phyloP scores from a whole-genome alignment of 1,140 invertebrate genomes.

The Heliothis virescens region DNA sequence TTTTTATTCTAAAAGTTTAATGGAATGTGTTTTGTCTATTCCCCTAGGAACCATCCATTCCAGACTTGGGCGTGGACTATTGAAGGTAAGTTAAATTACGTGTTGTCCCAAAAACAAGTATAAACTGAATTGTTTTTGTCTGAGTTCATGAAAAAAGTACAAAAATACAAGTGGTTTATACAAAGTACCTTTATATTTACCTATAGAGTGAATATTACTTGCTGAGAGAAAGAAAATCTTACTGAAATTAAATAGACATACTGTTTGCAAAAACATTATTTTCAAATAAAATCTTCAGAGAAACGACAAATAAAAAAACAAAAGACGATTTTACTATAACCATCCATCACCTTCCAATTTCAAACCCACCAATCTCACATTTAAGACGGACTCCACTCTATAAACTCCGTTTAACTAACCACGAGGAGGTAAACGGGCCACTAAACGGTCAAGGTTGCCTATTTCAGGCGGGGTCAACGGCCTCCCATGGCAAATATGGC shows the following conservation, averaged over 20 bases:
- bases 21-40: not conserved
- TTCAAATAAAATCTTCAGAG: no score
- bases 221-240: no score
- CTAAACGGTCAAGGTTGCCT: slow-evolving; percentile 75
- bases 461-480: slow-evolving; percentile 74
- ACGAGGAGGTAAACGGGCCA: slow-evolving; percentile 55
- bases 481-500: slow-evolving; percentile 58
- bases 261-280: no score
- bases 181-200: no score
- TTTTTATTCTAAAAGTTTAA: slow-evolving; percentile 3
- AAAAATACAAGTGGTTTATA: no score
- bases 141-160: not conserved
- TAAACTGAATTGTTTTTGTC: not conserved
- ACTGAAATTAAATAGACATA: no score
- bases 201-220: no score
- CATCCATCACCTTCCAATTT: slow-evolving; percentile 11
- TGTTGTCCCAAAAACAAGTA: not conserved
- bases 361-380: not conserved
- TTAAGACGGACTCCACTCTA: not conserved
- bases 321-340: not conserved
- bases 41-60: not conserved
- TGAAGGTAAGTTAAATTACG: slow-evolving; percentile 14
- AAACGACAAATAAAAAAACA: no score
- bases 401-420: not conserved
- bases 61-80: slow-evolving; percentile 7